Evolutionary conservation across 2,888 invertebrate species (phyloP).

Genomic region (Microctonus brassicae): DNA sequence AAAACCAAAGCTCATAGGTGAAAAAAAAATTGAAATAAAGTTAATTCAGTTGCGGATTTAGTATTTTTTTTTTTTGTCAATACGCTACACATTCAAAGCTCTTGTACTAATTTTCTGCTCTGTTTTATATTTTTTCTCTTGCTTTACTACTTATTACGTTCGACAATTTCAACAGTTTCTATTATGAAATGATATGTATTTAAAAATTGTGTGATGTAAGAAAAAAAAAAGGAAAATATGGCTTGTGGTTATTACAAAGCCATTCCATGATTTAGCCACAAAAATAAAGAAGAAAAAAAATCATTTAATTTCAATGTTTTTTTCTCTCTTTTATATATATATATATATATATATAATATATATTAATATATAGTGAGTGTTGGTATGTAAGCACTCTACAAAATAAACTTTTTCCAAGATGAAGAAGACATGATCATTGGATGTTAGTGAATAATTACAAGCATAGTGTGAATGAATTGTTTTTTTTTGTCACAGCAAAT

Average conservation of each 20-base stretch:
- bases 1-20: neutral
- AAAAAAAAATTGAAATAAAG: neutral
- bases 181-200: slow-evolving; percentile 45
- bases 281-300: neutral
- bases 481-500: neutral
- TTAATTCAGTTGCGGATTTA: neutral
- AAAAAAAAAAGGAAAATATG: neutral
- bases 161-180: slow-evolving; percentile 35
- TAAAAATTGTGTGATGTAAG: slow-evolving; percentile 35
- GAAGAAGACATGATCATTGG: neutral
- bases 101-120: neutral
- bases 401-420: neutral
- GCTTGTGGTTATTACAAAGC: neutral
- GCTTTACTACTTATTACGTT: neutral
- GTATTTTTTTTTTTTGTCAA: neutral
- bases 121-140: neutral
- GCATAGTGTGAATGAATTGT: neutral
- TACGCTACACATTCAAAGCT: neutral
- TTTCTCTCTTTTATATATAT: neutral
- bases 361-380: neutral
- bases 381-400: neutral
- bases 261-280: neutral
- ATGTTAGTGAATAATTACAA: slow-evolving; percentile 2
- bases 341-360: too few species aligned
- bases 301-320: neutral